Conservation (phyloP, 2,113 vertebrate genomes). For the Pleuronectes platessa region DNA sequence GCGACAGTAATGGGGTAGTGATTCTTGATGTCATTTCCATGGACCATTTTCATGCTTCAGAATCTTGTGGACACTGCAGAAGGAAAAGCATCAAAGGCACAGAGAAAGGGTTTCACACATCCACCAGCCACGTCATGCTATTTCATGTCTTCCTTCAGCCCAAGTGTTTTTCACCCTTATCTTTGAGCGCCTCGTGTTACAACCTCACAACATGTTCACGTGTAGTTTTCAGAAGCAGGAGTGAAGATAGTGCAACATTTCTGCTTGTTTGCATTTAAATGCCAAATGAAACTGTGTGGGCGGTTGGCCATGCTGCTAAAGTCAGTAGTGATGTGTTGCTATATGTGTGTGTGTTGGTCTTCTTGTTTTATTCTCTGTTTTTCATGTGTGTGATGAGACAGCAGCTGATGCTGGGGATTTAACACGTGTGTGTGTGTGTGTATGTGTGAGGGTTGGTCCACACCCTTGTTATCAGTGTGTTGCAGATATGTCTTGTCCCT, state of each 20-base stretch:
- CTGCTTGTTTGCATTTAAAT: slow-evolving; percentile 51
- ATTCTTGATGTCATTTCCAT: no score
- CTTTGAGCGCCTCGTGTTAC: background rate
- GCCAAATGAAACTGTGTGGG: slow-evolving; percentile 48
- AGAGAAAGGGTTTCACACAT: background rate
- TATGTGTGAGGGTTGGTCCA: slow-evolving; percentile 30
- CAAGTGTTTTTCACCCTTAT: background rate
- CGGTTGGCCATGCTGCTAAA: slow-evolving; percentile 19
- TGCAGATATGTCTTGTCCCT: slow-evolving; percentile 47
- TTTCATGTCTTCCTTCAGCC: background rate
- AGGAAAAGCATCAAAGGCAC: no score
- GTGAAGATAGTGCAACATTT: slow-evolving; percentile 8
- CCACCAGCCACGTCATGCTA: background rate
- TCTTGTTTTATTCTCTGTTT: slow-evolving; percentile 24
- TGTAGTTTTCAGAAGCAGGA: background rate
- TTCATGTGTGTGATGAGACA: background rate
- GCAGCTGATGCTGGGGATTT: slow-evolving; percentile 18
- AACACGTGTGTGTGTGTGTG: slow-evolving; percentile 4
- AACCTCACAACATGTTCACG: background rate
- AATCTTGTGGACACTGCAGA: no score
- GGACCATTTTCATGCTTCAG: no score
- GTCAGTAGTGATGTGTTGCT: slow-evolving; percentile 24
- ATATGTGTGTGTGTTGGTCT: background rate
- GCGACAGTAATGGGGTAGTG: no score
- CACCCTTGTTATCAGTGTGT: slow-evolving; percentile 72